Percentiles rank a stretch among this genome's conserved stretches.
Evolutionary conservation across 35 echinoderm and acorn worm species (phyloP).

Genomic region (Stichopus chloronotus): DNA sequence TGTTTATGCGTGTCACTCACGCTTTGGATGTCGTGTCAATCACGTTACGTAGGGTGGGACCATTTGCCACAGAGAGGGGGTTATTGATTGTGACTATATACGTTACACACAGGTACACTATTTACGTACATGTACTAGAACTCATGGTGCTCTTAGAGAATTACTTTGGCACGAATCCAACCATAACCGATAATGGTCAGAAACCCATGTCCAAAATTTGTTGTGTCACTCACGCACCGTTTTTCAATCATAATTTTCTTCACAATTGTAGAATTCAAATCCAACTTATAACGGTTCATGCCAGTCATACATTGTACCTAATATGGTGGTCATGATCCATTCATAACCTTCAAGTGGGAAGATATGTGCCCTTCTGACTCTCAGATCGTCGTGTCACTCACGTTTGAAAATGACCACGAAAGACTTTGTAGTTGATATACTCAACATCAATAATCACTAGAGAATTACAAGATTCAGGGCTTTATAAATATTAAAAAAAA

Average conservation of each 20-base stretch:
- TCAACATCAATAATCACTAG: no score
- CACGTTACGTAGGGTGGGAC: background rate
- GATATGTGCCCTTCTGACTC: no score
- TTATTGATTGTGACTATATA: background rate
- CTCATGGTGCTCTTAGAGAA: slow-evolving; percentile 34
- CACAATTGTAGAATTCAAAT: background rate
- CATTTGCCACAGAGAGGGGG: slow-evolving; percentile 49
- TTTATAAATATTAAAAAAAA: no score
- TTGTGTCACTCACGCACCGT: slow-evolving; percentile 9
- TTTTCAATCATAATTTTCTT: background rate
- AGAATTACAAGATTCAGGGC: no score
- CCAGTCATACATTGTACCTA: no score
- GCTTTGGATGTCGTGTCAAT: background rate
- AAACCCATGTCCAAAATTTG: slow-evolving; percentile 40
- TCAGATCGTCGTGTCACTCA: no score
- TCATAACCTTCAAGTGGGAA: no score
- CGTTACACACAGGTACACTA: slow-evolving; percentile 38
- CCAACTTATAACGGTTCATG: no score
- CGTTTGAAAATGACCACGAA: no score
- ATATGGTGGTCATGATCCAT: no score
- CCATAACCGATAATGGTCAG: slow-evolving; percentile 41
- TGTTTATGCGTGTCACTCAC: slow-evolving; percentile 55
- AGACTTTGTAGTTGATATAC: no score
- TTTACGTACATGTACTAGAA: slow-evolving; percentile 37
- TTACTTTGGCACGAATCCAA: slow-evolving; percentile 45